phyloP scores from a whole-genome alignment of 2,888 invertebrate genomes.

The Syrista parreyssii region DNA sequence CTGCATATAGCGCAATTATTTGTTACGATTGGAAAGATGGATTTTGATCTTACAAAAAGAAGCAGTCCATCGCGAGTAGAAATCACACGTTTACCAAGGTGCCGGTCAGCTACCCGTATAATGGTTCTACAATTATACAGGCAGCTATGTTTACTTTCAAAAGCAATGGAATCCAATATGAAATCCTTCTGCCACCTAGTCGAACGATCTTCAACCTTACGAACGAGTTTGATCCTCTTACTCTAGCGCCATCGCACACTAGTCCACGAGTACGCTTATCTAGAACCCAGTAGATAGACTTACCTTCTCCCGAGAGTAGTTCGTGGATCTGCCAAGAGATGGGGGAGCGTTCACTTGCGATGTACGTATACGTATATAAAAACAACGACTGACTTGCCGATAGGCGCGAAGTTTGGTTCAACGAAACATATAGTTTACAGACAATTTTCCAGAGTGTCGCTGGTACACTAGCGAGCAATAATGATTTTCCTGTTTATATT shows the following conservation, averaged over 20 bases:
- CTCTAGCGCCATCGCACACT: neutral
- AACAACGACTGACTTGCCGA: neutral
- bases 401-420: neutral
- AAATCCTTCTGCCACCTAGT: slow-evolving; percentile 28
- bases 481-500: too few species aligned
- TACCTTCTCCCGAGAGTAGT: slow-evolving; percentile 38
- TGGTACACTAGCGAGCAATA: too few species aligned
- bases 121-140: neutral
- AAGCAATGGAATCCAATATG: neutral
- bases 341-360: slow-evolving; percentile 22
- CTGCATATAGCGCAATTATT: neutral
- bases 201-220: slow-evolving; percentile 37
- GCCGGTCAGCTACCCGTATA: neutral
- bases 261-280: neutral
- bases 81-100: neutral
- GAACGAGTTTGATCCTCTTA: slow-evolving; percentile 41
- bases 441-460: neutral
- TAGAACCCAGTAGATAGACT: slow-evolving; percentile 6
- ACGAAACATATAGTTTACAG: neutral
- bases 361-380: slow-evolving; percentile 12
- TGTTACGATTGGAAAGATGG: neutral
- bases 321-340: slow-evolving; percentile 45
- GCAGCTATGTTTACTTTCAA: neutral
- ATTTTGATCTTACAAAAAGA: neutral
- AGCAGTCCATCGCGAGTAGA: neutral